phyloP scores from a whole-genome alignment of 2,888 invertebrate species.

The Sympetrum striolatum region DNA sequence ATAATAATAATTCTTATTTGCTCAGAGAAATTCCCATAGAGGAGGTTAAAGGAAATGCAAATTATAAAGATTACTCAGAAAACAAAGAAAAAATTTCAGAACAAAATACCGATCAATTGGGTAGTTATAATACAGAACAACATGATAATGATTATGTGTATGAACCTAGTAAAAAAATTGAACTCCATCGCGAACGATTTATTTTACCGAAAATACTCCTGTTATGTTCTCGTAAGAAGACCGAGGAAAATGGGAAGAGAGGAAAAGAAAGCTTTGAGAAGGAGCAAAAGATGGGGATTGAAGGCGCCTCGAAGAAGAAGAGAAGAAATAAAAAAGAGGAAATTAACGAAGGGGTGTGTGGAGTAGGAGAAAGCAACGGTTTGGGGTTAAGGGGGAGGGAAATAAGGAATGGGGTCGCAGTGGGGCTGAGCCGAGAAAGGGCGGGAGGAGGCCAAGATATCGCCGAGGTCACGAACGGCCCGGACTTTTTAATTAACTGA shows the following conservation, averaged over 20 bases:
- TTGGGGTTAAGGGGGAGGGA: slow-evolving; percentile 49
- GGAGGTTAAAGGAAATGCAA: no score
- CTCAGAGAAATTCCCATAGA: no score
- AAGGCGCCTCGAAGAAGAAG: slow-evolving; percentile 57
- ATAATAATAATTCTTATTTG: no score
- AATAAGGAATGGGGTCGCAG: slow-evolving; percentile 47
- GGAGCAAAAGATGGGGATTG: slow-evolving; percentile 53
- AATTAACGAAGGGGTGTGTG: slow-evolving; percentile 37
- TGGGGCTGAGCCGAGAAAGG: slow-evolving; percentile 19
- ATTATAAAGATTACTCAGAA: no score
- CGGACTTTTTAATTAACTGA: slow-evolving; percentile 44
- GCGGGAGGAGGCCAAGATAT: slow-evolving; percentile 1
- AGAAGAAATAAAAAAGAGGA: slow-evolving; percentile 58
- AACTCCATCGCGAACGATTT: no score
- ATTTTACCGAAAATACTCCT: no score
- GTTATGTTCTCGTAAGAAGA: no score
- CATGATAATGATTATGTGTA: no score
- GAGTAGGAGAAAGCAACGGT: slow-evolving; percentile 25
- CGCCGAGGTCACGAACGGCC: slow-evolving; percentile 35
- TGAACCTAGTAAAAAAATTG: no score
- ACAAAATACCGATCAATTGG: no score
- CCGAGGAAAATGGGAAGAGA: slow-evolving; percentile 34
- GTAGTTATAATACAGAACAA: no score
- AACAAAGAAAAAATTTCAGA: no score
- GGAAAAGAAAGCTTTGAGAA: slow-evolving; percentile 49